phyloP scores from a whole-genome alignment of 1,140 invertebrate species.

The Paralvinella palmiformis region DNA sequence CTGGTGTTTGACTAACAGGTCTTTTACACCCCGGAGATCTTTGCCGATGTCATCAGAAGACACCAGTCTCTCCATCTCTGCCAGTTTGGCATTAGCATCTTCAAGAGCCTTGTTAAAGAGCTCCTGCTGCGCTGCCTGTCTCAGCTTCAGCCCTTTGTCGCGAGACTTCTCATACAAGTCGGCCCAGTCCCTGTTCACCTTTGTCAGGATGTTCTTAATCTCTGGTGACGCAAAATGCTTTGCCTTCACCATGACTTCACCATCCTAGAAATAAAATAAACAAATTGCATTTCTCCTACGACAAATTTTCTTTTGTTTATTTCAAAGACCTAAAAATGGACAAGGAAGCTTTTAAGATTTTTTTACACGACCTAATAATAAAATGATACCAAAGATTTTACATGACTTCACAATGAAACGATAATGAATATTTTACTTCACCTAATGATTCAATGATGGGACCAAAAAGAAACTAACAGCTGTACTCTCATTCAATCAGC shows the following conservation, averaged over 20 bases:
- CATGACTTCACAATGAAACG: too few relatives aligned
- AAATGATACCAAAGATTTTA: too few relatives aligned
- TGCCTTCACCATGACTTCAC: conserved; percentile 90
- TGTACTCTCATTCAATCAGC: too few relatives aligned
- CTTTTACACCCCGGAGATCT: conserved; percentile 94
- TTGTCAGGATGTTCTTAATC: conserved; percentile 78
- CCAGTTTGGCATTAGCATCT: conserved; percentile 57
- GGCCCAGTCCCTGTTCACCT: conserved; percentile 89
- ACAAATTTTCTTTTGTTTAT: too few relatives aligned
- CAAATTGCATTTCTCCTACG: too few relatives aligned
- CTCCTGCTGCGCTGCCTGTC: conserved; percentile 72
- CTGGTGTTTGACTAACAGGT: conserved; percentile 96
- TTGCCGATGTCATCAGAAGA: conserved; percentile 95
- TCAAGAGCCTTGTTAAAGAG: conserved; percentile 73
- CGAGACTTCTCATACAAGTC: conserved; percentile 70
- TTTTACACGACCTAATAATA: too few relatives aligned
- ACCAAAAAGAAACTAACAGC: too few relatives aligned
- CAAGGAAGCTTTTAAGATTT: too few relatives aligned
- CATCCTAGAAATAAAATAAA: conserved; percentile 78
- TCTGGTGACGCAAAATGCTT: conserved; percentile 89
- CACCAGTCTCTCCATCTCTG: conserved; percentile 89
- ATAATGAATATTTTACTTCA: too few relatives aligned
- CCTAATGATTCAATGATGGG: too few relatives aligned
- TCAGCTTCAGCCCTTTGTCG: conserved; percentile 71
- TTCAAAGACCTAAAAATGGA: too few relatives aligned